phyloP scores from a whole-genome alignment of 2,113 vertebrate species.

The Dasypus novemcinctus region DNA sequence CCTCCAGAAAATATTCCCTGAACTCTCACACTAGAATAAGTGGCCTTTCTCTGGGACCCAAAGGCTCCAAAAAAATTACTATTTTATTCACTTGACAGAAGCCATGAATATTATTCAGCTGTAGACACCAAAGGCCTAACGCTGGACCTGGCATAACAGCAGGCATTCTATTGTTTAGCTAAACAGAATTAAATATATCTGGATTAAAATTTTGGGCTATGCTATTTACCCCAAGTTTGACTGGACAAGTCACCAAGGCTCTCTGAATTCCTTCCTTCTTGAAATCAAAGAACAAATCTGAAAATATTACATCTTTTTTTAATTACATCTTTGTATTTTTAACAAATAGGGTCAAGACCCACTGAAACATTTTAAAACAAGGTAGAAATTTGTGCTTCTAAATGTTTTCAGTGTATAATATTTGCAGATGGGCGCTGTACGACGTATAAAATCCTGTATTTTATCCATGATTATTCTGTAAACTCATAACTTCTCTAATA shows the following conservation, averaged over 20 bases:
- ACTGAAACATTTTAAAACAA: conserved; percentile 32
- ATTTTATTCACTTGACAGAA: neutral
- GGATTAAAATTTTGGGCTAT: neutral
- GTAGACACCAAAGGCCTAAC: neutral
- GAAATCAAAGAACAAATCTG: neutral
- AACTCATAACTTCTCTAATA: too few relatives aligned
- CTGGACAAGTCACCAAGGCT: neutral
- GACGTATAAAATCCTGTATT: too few relatives aligned
- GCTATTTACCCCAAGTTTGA: neutral
- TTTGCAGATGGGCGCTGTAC: neutral
- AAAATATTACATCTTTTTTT: neutral
- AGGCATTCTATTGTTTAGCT: neutral
- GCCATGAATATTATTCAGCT: neutral
- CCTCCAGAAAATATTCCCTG: neutral
- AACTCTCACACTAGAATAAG: neutral
- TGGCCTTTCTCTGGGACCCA: neutral
- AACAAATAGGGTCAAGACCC: neutral
- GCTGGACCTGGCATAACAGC: neutral
- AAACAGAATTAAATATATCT: neutral
- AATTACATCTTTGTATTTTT: neutral
- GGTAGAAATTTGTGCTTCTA: neutral
- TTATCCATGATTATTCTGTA: too few relatives aligned
- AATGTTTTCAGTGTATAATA: neutral
- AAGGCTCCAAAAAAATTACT: neutral
- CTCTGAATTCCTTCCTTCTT: neutral